Percentiles rank a stretch among this genome's conserved stretches.
Evolutionary conservation across 2,888 invertebrate species (phyloP).

Genomic region (Empis stercorea): DNA sequence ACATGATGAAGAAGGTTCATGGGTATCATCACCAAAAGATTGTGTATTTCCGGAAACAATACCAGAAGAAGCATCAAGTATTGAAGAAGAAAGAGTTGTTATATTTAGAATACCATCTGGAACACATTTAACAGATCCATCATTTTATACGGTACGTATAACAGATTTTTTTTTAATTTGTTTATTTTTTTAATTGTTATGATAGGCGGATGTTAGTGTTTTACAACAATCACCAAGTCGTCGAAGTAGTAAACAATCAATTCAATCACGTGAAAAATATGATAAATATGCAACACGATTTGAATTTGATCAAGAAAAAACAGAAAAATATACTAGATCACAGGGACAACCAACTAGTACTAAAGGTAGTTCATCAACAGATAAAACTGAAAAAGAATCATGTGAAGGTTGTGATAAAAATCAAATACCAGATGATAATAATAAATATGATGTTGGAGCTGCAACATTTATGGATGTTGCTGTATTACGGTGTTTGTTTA

Average conservation of each 20-base stretch:
- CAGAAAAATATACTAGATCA: conserved; percentile 28
- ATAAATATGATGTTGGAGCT: conserved; percentile 50
- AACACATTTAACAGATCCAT: conserved; percentile 59
- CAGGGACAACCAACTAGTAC: conserved; percentile 26
- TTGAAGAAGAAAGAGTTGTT: conserved; percentile 85
- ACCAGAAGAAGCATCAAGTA: conserved; percentile 84
- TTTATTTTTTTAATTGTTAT: not conserved
- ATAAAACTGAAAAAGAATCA: conserved; percentile 62
- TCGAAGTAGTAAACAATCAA: conserved; percentile 31
- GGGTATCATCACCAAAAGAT: conserved; percentile 80
- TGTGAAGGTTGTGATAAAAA: conserved; percentile 40
- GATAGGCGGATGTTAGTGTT: conserved; percentile 62
- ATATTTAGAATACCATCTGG: conserved; percentile 73
- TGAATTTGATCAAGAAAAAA: conserved; percentile 30
- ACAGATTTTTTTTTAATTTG: not conserved
- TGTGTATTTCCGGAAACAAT: conserved; percentile 84
- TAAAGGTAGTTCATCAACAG: conserved; percentile 47
- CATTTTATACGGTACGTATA: conserved; percentile 60
- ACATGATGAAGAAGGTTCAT: conserved; percentile 42
- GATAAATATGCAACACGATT: conserved; percentile 32
- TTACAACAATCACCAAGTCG: conserved; percentile 45
- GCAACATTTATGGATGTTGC: conserved; percentile 96
- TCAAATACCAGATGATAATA: conserved; percentile 21
- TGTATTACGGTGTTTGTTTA: conserved; percentile 87
- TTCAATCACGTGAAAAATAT: conserved; percentile 27